phyloP scores from a whole-genome alignment of 2,888 invertebrate species.

The Ypsolopha sequella region DNA sequence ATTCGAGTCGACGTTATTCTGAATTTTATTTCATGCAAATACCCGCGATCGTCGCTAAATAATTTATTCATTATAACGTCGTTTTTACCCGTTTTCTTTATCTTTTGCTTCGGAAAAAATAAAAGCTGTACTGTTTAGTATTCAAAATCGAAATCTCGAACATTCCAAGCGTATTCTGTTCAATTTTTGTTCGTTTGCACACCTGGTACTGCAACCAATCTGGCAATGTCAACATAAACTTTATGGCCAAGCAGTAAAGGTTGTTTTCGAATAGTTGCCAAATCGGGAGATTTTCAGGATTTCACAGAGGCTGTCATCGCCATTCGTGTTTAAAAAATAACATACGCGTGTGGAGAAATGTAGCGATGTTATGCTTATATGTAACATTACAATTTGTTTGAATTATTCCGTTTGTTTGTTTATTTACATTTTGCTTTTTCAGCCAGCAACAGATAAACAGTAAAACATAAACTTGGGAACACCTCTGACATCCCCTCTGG shows the following conservation, averaged over 20 bases:
- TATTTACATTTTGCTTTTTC: too few species aligned
- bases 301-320: not conserved
- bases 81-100: conserved; percentile 2
- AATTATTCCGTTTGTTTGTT: too few species aligned
- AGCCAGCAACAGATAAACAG: too few species aligned
- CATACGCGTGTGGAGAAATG: not conserved
- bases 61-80: conserved; percentile 2
- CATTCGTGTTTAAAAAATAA: not conserved
- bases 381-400: too few species aligned
- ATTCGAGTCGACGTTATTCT: not conserved
- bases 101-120: not conserved
- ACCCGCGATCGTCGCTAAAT: not conserved
- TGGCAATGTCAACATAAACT: not conserved
- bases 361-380: too few species aligned
- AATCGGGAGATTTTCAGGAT: not conserved
- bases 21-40: not conserved
- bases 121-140: conserved; percentile 1
- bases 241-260: not conserved
- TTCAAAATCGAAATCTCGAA: conserved; percentile 13
- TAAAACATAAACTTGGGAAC: too few species aligned
- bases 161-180: conserved; percentile 27
- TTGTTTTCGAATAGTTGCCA: not conserved
- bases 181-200: conserved; percentile 39
- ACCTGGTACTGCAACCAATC: conserved; percentile 32
- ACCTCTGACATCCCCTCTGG: too few species aligned